Conservation (phyloP, 2,113 vertebrate species). For the Pedetes capensis region DNA sequence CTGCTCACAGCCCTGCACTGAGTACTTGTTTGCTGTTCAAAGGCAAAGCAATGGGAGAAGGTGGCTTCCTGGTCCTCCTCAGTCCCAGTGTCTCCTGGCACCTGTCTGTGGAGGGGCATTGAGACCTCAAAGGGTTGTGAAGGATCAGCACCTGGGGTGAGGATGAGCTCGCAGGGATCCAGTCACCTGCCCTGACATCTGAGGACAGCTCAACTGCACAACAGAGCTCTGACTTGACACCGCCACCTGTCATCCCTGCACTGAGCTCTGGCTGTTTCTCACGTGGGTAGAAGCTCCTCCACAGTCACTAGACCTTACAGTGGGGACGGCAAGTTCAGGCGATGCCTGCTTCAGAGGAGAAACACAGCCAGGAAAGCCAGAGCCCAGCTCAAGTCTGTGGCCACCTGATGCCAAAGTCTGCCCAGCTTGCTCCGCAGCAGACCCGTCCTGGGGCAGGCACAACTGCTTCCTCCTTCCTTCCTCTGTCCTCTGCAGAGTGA, state of each 20-base stretch:
- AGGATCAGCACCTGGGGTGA: neutral
- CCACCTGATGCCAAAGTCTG: neutral
- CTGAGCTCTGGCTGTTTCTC: neutral
- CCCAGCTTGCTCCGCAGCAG: neutral
- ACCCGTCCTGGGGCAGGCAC: too few relatives aligned
- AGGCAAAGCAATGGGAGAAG: neutral
- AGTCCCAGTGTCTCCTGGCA: neutral
- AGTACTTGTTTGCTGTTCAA: neutral
- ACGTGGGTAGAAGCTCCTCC: neutral
- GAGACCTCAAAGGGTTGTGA: neutral
- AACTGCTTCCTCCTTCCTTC: neutral
- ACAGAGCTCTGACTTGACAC: fast-evolving
- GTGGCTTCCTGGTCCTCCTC: neutral
- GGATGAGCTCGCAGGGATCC: neutral
- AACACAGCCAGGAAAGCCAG: neutral
- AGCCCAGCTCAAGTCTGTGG: neutral
- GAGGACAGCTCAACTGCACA: too few relatives aligned
- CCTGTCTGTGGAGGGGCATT: neutral
- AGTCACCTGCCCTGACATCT: neutral
- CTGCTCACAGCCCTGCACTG: neutral
- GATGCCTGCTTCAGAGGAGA: neutral
- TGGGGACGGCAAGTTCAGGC: neutral
- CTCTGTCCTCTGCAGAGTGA: neutral
- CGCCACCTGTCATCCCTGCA: neutral
- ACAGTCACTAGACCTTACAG: neutral